Evolutionary conservation across 1,140 invertebrate genomes (phyloP).

Genomic region (Heliconius hermathena): DNA sequence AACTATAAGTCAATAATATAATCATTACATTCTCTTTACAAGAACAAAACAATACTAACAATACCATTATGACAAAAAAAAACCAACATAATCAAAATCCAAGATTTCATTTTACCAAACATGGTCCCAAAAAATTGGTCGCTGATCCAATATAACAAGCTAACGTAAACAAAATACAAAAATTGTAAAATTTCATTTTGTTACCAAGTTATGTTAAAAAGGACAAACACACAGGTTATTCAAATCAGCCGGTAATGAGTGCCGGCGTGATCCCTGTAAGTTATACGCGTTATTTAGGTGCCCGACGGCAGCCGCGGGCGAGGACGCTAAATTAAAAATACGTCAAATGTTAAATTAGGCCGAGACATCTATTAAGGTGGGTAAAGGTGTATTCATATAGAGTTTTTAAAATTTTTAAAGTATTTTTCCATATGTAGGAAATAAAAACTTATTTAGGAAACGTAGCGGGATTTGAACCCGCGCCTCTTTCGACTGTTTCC

Average conservation of each 20-base stretch:
- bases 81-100: not conserved
- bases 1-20: too few relatives aligned
- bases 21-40: too few relatives aligned
- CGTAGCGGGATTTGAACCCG: too few relatives aligned
- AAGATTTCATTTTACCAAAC: not conserved
- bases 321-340: conserved; percentile 79
- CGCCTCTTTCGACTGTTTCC: too few relatives aligned
- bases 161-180: not conserved
- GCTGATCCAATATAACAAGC: not conserved
- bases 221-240: conserved; percentile 53
- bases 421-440: too few relatives aligned
- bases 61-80: not conserved
- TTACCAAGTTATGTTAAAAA: conserved; percentile 20
- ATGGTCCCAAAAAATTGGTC: not conserved
- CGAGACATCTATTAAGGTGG: conserved; percentile 80
- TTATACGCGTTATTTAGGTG: conserved; percentile 78
- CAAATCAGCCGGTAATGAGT: conserved; percentile 77
- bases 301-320: conserved; percentile 74
- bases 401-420: not conserved
- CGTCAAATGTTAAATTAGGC: conserved; percentile 80
- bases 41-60: not conserved
- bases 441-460: too few relatives aligned
- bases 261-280: conserved; percentile 54
- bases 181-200: not conserved
- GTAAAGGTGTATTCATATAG: conserved; percentile 28